Base-by-base conservation (phyloP, 1,140 invertebrate species). In the Lanistes nyassanus region DNA sequence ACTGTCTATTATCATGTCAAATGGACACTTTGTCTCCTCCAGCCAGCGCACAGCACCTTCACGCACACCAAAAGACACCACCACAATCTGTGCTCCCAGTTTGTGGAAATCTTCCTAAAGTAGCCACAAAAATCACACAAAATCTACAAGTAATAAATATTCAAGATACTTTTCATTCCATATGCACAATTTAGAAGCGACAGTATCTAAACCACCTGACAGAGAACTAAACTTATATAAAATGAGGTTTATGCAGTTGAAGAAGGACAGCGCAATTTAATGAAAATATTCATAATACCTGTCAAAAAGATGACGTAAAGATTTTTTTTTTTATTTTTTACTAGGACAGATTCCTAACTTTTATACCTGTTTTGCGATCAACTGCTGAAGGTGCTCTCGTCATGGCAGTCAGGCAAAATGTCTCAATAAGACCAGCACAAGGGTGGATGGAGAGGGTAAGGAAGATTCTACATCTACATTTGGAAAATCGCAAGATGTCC, bases 321-420 rank as follows among this genome's bases (percentile, higher is more conserved):
- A n/a, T n/a, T n/a, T n/a, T n/a, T n/a, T n/a, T n/a, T n/a, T n/a
- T n/a, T n/a, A n/a, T n/a, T n/a, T n/a, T n/a, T n/a, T n/a, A n/a
- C n/a, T n/a, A n/a, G 51, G 13, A 19, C 34, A 36, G 39, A 7
- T 23, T 34, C 37, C 5, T 11, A 53, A 60, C 3, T 29, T 16
- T 11, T 37, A 19, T 23, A 84, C 83, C 82, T 83, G 75, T 53
- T 67, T 56, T 21, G 71, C 23, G n/a, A 79, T 71, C 51, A 85
- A 39, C 34, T 83, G 75, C 65, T 68, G 55, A 39, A 86, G 73
- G 66, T 87, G 86, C 37, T 75, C 76, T 65, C 83, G 86, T 87
- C 86, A 87, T 71, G 86, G 86, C 23, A 87, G 81, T 87, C 86
- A 87, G 23, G 84, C 86, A 82, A 87, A 87, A 76, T 87, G 86